phyloP scores from a whole-genome alignment of 2,113 vertebrate genomes.

The Genyomyrus donnyi region DNA sequence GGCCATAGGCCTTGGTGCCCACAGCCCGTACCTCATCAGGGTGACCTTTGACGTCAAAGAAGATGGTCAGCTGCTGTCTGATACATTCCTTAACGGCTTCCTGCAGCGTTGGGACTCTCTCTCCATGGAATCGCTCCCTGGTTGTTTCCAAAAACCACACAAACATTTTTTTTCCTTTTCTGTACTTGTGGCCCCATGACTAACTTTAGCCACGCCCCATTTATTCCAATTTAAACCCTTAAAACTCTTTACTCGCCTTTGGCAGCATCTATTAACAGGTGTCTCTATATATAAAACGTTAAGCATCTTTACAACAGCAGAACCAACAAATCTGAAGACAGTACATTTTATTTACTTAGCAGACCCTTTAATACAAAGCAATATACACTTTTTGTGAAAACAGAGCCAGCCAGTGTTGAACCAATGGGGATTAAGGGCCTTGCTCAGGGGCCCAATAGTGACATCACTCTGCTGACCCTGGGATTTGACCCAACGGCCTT shows the following conservation, averaged over 20 bases:
- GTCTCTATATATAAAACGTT: background rate
- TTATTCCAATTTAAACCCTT: background rate
- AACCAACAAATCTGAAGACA: background rate
- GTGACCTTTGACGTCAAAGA: slow-evolving; percentile 94
- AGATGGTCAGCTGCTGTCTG: slow-evolving; percentile 74
- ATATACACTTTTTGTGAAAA: background rate
- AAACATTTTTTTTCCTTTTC: background rate
- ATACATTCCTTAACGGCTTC: slow-evolving; percentile 82
- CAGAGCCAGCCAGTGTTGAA: background rate
- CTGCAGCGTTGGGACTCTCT: slow-evolving; percentile 83
- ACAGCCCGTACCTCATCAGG: slow-evolving; percentile 68
- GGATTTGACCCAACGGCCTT: background rate
- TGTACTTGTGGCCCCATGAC: background rate
- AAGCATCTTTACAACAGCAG: background rate
- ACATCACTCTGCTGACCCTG: background rate
- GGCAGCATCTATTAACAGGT: background rate
- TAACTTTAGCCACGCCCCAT: background rate
- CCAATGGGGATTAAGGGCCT: background rate
- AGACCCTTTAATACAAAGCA: background rate
- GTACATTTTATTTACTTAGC: background rate
- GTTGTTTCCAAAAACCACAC: slow-evolving; percentile 2
- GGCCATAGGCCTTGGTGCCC: background rate
- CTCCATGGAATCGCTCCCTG: slow-evolving; percentile 72
- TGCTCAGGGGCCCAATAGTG: background rate
- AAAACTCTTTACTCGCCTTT: background rate